Base-by-base conservation (phyloP, 2,113 vertebrate genomes). In the Ranitomeya variabilis region DNA sequence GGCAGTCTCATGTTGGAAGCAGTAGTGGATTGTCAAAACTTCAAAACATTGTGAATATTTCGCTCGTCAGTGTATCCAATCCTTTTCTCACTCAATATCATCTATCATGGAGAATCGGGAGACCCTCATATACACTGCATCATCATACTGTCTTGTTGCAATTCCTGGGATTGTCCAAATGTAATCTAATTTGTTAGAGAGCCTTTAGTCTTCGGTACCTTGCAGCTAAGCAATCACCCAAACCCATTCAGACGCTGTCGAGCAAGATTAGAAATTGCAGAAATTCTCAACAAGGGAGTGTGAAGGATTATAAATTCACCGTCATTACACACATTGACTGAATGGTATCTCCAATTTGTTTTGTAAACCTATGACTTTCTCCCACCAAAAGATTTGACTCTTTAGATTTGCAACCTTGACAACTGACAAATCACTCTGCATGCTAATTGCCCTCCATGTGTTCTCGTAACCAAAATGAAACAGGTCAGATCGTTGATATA, bases 341-440 rank as follows among this genome's bases (percentile, higher is more conserved):
- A 13, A 45, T 18, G 71, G 7, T 0, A 74, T 18, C 69, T 45
- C 37, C 31, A 74, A 57, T 8, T 45, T 74, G 26, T 18, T 74
- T 74, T 74, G 31, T 74, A 52, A 51, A 11, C 45, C 37, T 76
- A 7, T 21, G 4, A 52, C 73, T 76, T 76, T 76, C 18, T 76
- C 51, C 73, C 45, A 4, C 51, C 45, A 16, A 26, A 73, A 37
- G 71, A 45, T 74, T 37, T 76, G 45, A 76, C 73, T 76, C 73
- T 76, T 52, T 76, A 76, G 45, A 76, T 76, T 52, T 76, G 73
- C 73, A 52, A 21, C 73, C 73, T 76, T 76, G 73, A 76, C 73
- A 76, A 52, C 37, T 76, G 73, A 76, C 18, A 52, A 21, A 51
- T 52, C 21, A 21, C 18, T 52, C 45, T 52, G 45, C 73, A 52